These are phyloP conservation scores for Masnerella sp. DNA, from an alignment of 2,888 invertebrate genomes.

Conservation along the genomic window DNA sequence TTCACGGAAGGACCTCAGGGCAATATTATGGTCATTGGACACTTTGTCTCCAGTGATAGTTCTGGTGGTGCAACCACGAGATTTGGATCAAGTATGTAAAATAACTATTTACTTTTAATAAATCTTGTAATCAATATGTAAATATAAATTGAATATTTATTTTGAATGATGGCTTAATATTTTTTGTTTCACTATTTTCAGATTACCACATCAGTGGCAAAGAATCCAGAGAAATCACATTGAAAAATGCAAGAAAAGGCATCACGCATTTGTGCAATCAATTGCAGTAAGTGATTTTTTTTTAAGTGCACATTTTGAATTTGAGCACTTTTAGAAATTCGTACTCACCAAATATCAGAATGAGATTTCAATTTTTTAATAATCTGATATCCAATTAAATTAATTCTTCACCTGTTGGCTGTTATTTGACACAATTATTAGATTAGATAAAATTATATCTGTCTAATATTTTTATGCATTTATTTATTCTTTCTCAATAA, in stretches of 20 bases:
- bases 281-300: conserved; percentile 78
- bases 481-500: no score
- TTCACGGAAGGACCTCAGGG: conserved; percentile 96
- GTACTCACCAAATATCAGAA: no score
- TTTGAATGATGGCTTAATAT: not conserved
- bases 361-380: no score
- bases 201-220: conserved; percentile 90
- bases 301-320: no score
- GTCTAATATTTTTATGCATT: no score
- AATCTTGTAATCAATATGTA: no score
- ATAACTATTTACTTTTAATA: conserved; percentile 10
- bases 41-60: conserved; percentile 94
- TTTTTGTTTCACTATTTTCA: conserved; percentile 66
- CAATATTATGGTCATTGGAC: conserved; percentile 91
- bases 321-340: no score
- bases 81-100: conserved; percentile 83
- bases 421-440: no score
- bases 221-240: conserved; percentile 95
- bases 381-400: no score
- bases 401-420: no score
- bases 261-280: conserved; percentile 93
- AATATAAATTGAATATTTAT: no score
- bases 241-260: conserved; percentile 91
- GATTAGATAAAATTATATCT: no score
- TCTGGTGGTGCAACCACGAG: conserved; percentile 87